A percentile compares a stretch with the other conserved stretches of the same genome.
These are phyloP conservation scores for Scolopax rusticola DNA, from an alignment of 2,797 vertebrate genomes.

Conservation along the genomic window DNA sequence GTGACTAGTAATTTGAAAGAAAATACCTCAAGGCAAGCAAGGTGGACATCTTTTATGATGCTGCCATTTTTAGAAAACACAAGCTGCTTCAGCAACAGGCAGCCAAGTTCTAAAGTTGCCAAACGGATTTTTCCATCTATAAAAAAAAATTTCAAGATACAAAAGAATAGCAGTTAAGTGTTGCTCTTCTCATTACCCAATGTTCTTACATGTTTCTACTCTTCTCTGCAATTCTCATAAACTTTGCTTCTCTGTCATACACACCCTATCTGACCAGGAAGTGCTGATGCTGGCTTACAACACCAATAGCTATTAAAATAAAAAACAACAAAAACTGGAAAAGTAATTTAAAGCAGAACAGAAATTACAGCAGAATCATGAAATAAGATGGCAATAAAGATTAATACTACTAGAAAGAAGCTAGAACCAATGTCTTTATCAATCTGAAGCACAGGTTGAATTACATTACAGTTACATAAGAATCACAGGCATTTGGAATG, in stretches of 20 bases:
- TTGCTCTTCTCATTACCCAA: not conserved
- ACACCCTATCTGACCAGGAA: not conserved
- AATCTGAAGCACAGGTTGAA: not conserved
- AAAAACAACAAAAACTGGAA: not conserved
- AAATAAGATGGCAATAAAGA: not conserved
- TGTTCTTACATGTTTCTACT: not conserved
- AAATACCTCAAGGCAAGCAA: slow-evolving; percentile 92
- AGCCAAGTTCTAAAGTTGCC: slow-evolving; percentile 94
- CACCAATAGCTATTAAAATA: not conserved
- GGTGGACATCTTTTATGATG: slow-evolving; percentile 94
- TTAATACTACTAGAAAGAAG: not conserved
- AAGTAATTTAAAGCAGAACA: not conserved
- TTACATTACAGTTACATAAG: not conserved
- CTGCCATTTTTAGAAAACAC: slow-evolving; percentile 87
- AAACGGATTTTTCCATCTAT: slow-evolving; percentile 93
- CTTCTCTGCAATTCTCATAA: not conserved
- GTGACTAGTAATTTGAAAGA: not conserved
- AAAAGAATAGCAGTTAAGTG: not conserved
- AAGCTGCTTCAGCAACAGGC: slow-evolving; percentile 93
- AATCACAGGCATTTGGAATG: not conserved
- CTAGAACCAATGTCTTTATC: not conserved
- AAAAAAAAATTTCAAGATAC: not conserved
- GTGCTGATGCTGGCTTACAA: not conserved
- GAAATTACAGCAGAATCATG: not conserved
- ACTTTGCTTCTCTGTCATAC: not conserved